Evolutionary conservation across 2,888 invertebrate species (phyloP).

Genomic region (Synergus umbraculus): DNA sequence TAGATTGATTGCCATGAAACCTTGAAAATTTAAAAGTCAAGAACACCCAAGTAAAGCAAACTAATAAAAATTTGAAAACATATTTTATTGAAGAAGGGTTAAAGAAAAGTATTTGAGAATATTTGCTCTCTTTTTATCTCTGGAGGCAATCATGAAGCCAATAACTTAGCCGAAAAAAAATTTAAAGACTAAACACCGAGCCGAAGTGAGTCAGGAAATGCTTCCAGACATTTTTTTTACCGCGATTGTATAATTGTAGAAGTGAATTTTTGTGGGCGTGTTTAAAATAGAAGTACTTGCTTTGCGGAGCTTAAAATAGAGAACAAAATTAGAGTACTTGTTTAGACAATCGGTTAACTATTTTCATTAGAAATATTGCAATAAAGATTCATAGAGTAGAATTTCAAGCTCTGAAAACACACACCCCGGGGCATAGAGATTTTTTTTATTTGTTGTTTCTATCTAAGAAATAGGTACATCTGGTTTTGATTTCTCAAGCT

Average conservation of each 20-base stretch:
- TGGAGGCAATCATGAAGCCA: too few relatives aligned
- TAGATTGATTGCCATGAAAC: conserved; percentile 3
- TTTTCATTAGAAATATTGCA: conserved; percentile 22
- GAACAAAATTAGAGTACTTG: conserved; percentile 23
- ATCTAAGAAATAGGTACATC: conserved; percentile 38
- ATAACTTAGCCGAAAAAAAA: too few relatives aligned
- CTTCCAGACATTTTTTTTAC: too few relatives aligned
- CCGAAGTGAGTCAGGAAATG: neutral
- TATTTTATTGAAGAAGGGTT: neutral
- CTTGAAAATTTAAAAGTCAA: conserved; percentile 21
- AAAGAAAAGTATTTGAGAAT: too few relatives aligned
- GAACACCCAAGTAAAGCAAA: neutral
- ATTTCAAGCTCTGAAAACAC: conserved; percentile 29
- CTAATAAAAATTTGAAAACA: neutral
- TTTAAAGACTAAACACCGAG: neutral
- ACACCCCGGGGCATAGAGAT: neutral
- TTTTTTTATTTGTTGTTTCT: conserved; percentile 38
- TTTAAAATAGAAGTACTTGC: conserved; percentile 28
- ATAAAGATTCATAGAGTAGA: conserved; percentile 14
- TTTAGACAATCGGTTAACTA: conserved; percentile 36
- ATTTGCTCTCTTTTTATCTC: too few relatives aligned
- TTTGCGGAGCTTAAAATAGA: conserved; percentile 12
- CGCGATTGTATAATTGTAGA: neutral
- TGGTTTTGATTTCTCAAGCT: conserved; percentile 37
- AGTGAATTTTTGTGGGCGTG: neutral